These are phyloP conservation scores for Yponomeuta malinellus DNA, from an alignment of 2,888 invertebrate species.

Conservation along the genomic window DNA sequence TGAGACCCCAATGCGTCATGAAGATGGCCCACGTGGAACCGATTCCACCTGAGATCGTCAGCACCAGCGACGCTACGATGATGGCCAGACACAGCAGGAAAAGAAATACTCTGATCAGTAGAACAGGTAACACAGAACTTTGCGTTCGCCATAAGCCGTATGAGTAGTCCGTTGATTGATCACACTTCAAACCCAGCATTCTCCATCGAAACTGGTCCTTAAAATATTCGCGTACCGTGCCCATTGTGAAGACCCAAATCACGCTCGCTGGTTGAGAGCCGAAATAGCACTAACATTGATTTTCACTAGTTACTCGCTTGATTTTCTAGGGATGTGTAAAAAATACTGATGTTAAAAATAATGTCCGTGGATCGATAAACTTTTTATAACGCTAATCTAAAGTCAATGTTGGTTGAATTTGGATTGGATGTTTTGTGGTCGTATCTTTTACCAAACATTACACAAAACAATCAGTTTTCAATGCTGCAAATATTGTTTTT, in stretches of 20 bases:
- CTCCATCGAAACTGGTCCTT: slow-evolving; percentile 38
- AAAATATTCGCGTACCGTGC: slow-evolving; percentile 43
- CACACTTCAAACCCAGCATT: slow-evolving; percentile 43
- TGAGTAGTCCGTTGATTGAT: slow-evolving; percentile 46
- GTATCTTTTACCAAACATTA: too few relatives aligned
- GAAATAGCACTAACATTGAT: neutral
- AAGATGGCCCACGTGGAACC: slow-evolving; percentile 48
- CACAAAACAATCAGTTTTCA: too few relatives aligned
- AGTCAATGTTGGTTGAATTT: too few relatives aligned
- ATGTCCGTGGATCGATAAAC: too few relatives aligned
- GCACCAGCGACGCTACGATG: slow-evolving; percentile 35
- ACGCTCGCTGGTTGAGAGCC: neutral
- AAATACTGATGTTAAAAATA: neutral
- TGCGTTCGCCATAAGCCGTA: slow-evolving; percentile 45
- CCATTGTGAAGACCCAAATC: slow-evolving; percentile 34
- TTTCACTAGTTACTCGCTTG: neutral
- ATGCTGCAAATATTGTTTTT: too few relatives aligned
- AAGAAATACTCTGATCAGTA: slow-evolving; percentile 41
- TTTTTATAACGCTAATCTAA: too few relatives aligned
- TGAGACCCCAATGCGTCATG: slow-evolving; percentile 60
- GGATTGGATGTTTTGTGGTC: too few relatives aligned
- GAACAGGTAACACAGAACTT: slow-evolving; percentile 39
- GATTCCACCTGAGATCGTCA: slow-evolving; percentile 24
- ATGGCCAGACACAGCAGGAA: slow-evolving; percentile 46
- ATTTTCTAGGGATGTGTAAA: neutral